These are phyloP conservation scores for Crossaster papposus DNA, from an alignment of 53 echinoderm and acorn worm species.

Conservation along the genomic window DNA sequence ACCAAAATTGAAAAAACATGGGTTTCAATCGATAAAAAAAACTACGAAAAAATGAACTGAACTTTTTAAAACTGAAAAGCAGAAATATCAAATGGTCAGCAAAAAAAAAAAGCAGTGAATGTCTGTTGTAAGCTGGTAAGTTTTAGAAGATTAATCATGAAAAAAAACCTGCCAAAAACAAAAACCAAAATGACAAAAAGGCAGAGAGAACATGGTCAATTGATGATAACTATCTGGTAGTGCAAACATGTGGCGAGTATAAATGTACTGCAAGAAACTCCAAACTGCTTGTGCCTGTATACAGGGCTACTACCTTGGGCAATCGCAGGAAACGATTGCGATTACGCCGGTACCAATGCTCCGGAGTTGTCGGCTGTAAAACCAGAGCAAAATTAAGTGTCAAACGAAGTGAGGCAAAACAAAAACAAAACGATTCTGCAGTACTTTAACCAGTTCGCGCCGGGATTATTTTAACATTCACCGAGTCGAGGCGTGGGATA, in stretches of 20 bases:
- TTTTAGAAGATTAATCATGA: not conserved
- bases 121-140: not conserved
- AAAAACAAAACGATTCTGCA: not conserved
- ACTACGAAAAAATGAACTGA: no score
- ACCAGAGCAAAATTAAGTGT: slow-evolving; percentile 2
- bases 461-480: no score
- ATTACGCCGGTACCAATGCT: slow-evolving; percentile 44
- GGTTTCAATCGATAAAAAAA: no score
- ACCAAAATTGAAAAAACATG: no score
- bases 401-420: not conserved
- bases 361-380: slow-evolving; percentile 15
- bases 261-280: not conserved
- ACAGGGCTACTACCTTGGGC: slow-evolving; percentile 30
- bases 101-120: not conserved
- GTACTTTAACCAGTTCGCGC: no score
- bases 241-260: not conserved
- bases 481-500: no score
- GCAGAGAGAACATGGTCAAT: not conserved
- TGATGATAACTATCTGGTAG: not conserved
- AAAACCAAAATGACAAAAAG: not conserved
- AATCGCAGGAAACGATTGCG: slow-evolving; percentile 54
- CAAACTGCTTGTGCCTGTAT: not conserved
- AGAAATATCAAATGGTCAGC: not conserved
- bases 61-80: no score
- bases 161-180: not conserved